Evolutionary conservation across 2,888 invertebrate genomes (phyloP).

Genomic region (Pollenia amentaria): DNA sequence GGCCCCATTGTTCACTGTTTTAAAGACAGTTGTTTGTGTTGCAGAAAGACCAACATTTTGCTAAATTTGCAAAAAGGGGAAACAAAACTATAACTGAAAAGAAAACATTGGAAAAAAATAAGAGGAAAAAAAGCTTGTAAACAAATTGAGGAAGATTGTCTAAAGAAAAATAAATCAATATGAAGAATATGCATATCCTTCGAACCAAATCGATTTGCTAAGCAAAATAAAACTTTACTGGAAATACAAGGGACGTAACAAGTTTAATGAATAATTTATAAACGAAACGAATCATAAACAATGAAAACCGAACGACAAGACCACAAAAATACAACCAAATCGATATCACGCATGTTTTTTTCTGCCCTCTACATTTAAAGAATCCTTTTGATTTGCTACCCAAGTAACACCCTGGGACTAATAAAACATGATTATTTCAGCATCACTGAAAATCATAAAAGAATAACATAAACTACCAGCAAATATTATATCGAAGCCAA

Average conservation of each 20-base stretch:
- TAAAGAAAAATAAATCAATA: not conserved
- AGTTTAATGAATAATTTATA: slow-evolving; percentile 49
- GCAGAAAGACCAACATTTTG: not conserved
- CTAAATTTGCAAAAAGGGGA: not conserved
- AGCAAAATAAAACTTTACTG: not conserved
- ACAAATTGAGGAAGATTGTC: not conserved
- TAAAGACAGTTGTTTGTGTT: not conserved
- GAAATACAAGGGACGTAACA: slow-evolving; percentile 27
- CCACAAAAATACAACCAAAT: not conserved
- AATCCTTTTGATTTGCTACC: not conserved
- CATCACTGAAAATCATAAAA: slow-evolving; percentile 32
- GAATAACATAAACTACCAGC: slow-evolving; percentile 8
- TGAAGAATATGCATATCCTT: not conserved
- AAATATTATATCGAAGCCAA: slow-evolving; percentile 28
- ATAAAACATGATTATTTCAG: slow-evolving; percentile 60
- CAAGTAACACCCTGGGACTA: slow-evolving; percentile 31
- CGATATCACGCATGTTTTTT: not conserved
- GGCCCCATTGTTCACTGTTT: not conserved
- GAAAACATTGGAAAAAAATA: not conserved
- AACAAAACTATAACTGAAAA: not conserved
- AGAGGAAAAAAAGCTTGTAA: not conserved
- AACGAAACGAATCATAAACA: slow-evolving; percentile 13
- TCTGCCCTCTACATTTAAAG: not conserved
- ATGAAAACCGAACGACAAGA: not conserved
- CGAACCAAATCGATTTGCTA: not conserved